These are phyloP conservation scores for Rhopalosiphum nymphaeae DNA, from an alignment of 2,888 invertebrate species.

Conservation along the genomic window DNA sequence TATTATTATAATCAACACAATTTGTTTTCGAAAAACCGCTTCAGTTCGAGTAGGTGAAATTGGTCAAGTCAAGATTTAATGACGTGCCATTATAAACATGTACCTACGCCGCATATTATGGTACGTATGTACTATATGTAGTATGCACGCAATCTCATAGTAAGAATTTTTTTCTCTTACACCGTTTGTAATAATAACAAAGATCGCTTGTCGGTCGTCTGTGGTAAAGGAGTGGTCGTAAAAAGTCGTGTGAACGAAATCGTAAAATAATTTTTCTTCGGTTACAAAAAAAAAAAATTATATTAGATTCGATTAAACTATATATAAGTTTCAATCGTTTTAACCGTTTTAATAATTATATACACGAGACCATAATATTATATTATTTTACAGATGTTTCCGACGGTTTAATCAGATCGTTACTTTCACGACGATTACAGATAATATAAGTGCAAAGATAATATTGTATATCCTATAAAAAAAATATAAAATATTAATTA, in stretches of 20 bases:
- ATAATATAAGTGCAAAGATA: background rate
- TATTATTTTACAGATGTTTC: background rate
- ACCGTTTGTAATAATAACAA: background rate
- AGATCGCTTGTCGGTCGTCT: background rate
- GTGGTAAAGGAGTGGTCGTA: background rate
- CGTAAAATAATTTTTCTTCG: background rate
- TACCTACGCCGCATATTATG: background rate
- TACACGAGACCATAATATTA: background rate
- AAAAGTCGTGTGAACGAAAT: slow-evolving; percentile 33
- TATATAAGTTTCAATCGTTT: background rate
- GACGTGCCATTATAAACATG: background rate
- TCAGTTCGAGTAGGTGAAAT: background rate
- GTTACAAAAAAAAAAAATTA: background rate
- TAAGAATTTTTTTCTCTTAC: background rate
- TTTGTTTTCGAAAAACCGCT: background rate
- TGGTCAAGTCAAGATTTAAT: slow-evolving; percentile 4
- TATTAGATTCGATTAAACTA: background rate
- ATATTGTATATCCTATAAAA: background rate
- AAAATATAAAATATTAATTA: background rate
- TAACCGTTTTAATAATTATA: background rate
- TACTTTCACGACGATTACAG: background rate
- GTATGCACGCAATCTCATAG: background rate
- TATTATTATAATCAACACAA: background rate
- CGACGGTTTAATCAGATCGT: background rate
- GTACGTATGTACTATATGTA: background rate